These are phyloP conservation scores for Anas platyrhynchos DNA, from an alignment of 2,113 vertebrate species.

Conservation along the genomic window DNA sequence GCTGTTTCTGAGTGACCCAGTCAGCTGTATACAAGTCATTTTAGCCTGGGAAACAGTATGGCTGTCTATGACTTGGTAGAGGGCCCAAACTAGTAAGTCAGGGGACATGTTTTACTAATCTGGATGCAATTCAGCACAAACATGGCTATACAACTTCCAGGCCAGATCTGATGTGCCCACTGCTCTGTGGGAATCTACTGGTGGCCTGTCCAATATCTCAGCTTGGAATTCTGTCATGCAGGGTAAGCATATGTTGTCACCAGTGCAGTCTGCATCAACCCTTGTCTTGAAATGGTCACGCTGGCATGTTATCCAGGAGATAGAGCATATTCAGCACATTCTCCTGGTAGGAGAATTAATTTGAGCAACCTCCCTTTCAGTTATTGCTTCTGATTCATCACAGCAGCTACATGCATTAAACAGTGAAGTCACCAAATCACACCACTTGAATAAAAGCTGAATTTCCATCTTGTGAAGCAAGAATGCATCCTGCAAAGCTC, in stretches of 20 bases:
- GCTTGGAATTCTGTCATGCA: neutral
- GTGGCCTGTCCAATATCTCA: neutral
- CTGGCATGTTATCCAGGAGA: neutral
- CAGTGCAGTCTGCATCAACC: neutral
- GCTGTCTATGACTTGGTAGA: neutral
- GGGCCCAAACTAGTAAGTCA: neutral
- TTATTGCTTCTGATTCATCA: neutral
- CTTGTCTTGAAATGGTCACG: neutral
- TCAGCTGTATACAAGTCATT: neutral
- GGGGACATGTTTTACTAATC: constrained; percentile 1
- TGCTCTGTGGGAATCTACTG: neutral
- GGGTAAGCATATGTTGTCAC: neutral
- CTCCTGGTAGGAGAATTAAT: neutral
- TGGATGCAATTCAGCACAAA: constrained; percentile 1
- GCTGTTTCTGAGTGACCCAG: neutral
- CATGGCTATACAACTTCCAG: neutral
- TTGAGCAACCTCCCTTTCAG: neutral
- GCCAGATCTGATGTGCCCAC: neutral
- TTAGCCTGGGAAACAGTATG: neutral
- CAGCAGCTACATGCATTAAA: neutral
- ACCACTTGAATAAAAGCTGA: constrained; percentile 12
- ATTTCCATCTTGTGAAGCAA: constrained; percentile 18
- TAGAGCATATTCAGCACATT: neutral
- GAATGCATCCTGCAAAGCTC: constrained; percentile 18
- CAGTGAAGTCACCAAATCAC: neutral